A percentile compares a stretch with the other conserved stretches of the same genome.
Conservation (phyloP, 2,113 vertebrate genomes). For the Poeciliopsis retropinna region DNA sequence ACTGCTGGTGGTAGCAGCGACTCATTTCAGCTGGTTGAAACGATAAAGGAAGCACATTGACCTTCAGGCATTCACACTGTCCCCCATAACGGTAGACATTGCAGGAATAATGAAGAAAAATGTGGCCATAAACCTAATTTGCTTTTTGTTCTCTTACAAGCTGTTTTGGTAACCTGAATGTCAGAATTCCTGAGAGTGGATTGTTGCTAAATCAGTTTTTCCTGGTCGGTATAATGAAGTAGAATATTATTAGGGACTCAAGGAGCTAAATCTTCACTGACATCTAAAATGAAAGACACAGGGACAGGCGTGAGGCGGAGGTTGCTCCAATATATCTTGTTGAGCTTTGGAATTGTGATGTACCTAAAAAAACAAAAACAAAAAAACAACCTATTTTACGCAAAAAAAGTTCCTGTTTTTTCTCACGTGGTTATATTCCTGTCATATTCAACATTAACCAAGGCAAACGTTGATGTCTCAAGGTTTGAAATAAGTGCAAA, state of each 20-base stretch:
- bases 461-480: too few relatives aligned
- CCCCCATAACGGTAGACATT: neutral
- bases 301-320: neutral
- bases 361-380: neutral
- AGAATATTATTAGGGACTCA: neutral
- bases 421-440: neutral
- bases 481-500: too few relatives aligned
- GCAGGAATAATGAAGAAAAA: neutral
- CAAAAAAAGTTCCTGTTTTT: neutral
- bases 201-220: neutral
- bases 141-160: neutral
- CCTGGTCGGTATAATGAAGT: neutral
- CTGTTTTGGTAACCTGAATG: neutral
- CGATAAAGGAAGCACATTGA: neutral
- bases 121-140: neutral
- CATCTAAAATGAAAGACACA: neutral
- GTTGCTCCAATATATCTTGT: neutral
- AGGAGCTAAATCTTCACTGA: neutral
- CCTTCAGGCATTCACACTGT: neutral
- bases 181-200: neutral
- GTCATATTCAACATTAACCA: neutral
- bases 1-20: slow-evolving; percentile 31
- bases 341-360: neutral
- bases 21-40: slow-evolving; percentile 17
- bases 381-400: too few relatives aligned